phyloP scores from a whole-genome alignment of 1,140 invertebrate species.

The Hestina assimilis region DNA sequence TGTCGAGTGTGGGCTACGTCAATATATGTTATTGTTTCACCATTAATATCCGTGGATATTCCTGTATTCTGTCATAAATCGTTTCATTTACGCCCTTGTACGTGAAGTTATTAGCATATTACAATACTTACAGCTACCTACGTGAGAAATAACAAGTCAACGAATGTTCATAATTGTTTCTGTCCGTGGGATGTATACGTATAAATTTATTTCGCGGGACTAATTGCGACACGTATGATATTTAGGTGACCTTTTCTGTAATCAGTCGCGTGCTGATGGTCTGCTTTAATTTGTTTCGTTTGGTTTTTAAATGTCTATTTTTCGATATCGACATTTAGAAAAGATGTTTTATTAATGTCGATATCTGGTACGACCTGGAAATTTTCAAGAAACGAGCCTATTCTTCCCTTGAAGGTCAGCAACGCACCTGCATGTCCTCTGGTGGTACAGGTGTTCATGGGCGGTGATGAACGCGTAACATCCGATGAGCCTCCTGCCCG shows the following conservation, averaged over 20 bases:
- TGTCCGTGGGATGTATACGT: neutral
- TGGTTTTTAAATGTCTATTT: neutral
- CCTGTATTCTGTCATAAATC: conserved; percentile 5
- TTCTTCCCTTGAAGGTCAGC: too few relatives aligned
- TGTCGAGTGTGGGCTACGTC: conserved; percentile 2
- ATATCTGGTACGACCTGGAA: too few relatives aligned
- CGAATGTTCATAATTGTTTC: conserved; percentile 1
- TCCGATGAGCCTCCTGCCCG: too few relatives aligned
- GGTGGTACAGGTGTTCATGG: too few relatives aligned
- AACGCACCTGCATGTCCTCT: too few relatives aligned
- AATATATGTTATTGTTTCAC: conserved; percentile 9
- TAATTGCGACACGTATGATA: neutral
- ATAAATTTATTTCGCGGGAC: neutral
- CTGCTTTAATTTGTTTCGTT: neutral
- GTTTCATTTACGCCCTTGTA: conserved; percentile 9
- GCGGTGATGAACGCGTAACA: too few relatives aligned
- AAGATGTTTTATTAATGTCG: too few relatives aligned
- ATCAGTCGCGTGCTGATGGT: neutral
- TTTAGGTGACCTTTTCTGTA: neutral
- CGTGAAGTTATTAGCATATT: conserved; percentile 15
- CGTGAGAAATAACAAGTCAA: neutral
- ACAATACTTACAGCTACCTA: conserved; percentile 15
- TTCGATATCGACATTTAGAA: neutral
- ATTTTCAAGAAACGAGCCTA: too few relatives aligned
- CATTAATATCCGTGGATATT: conserved; percentile 11